Evolutionary conservation across 2,888 invertebrate species (phyloP), one percentile per base, ranked within the genome.

Genomic region (Phasia obesa): DNA sequence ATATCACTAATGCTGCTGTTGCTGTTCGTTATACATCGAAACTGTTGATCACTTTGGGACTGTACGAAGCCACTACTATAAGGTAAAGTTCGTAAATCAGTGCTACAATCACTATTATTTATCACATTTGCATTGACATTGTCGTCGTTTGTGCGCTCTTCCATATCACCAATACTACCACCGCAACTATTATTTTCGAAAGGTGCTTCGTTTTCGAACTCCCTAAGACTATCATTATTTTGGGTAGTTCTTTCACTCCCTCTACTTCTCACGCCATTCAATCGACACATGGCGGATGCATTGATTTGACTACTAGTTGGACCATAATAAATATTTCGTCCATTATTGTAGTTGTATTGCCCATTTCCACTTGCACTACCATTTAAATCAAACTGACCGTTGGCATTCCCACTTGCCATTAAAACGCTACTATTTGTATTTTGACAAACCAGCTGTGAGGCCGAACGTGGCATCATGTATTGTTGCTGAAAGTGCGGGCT

Each of bases 401-500:
- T 76, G 70, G 86, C 55, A 62, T 21, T 84, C 19, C 51, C 67
- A 21, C 60, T 64, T n/a, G 60, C 38, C 60, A 83, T 65, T 38
- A 65, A 23, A 17, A 79, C 78, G 67, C 84, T 76, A 17, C 73
- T 74, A 87, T 88, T 83, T 84, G 71, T 88, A 81, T 81, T 86
- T 47, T 84, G 80, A 73, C 93, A 93, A 11, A 93, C 93, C 87
- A 93, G 88, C 86, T 94, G 93, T 81, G 94, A 94, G 85, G 94
- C 92, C 84, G 94, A 94, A 78, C 94, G 93, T 84, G 94, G 92
- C 88, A 94, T 88, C 84, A 88, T 86, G 90, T 88, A 90, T 11
- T 89, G 89, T 35, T 88, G 87, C 55, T 87, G 87, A 86, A 78
- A 88, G 25, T 88, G 87, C 86, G 92, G 92, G 76, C 91, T 92